A percentile compares a stretch with the other conserved stretches of the same genome.
Evolutionary conservation across 2,797 vertebrate genomes (phyloP).

Genomic region (Coilia nasus): DNA sequence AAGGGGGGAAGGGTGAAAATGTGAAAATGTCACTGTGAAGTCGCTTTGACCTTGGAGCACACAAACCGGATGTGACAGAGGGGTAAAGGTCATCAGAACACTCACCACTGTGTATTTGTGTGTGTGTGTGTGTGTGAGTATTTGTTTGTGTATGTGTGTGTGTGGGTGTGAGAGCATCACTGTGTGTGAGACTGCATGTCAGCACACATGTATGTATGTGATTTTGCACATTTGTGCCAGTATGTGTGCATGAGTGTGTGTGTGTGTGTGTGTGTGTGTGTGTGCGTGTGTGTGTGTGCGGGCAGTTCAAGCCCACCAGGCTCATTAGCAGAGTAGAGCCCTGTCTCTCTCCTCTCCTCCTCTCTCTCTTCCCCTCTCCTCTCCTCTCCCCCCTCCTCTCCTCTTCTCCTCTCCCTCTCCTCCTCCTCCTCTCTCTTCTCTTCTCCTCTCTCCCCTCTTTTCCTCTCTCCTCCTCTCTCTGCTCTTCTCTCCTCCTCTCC

Average conservation of each 20-base stretch:
- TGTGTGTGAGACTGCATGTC: background rate
- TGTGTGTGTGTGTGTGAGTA: constrained; percentile 25
- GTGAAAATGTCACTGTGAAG: constrained; percentile 52
- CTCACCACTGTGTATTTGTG: background rate
- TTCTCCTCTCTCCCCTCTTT: too few relatives aligned
- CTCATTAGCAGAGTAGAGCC: background rate
- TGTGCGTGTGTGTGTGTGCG: background rate
- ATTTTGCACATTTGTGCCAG: background rate
- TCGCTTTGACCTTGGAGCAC: constrained; percentile 36
- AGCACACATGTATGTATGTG: too few relatives aligned
- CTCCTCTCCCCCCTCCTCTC: too few relatives aligned
- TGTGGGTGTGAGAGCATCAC: background rate
- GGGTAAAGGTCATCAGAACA: constrained; percentile 29
- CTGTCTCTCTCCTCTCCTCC: background rate
- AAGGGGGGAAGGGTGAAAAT: constrained; percentile 26
- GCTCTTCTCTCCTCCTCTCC: too few relatives aligned
- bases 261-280: background rate
- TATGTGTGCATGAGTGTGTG: background rate
- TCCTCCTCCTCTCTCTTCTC: too few relatives aligned
- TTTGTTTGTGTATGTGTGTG: constrained; percentile 35
- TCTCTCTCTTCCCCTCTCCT: too few relatives aligned
- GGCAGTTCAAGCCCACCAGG: background rate
- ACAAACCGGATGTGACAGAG: constrained; percentile 43
- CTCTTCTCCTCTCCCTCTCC: too few relatives aligned
- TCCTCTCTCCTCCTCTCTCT: too few relatives aligned